Conservation (phyloP, 2,888 invertebrate genomes). For the Clitarchus hookeri region DNA sequence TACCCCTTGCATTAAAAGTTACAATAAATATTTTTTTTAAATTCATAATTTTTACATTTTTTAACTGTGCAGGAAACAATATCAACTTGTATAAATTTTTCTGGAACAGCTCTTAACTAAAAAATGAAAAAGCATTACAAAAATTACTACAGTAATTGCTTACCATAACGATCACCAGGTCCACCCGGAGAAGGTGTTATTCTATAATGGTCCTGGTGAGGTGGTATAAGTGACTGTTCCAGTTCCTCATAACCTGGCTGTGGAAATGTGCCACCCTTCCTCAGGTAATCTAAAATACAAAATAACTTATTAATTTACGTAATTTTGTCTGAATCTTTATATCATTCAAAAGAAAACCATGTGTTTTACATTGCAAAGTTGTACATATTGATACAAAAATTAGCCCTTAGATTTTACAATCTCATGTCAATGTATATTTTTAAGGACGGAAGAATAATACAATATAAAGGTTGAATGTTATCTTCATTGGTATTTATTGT, state of each 20-base stretch:
- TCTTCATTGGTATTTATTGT: too few relatives aligned
- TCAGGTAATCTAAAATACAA: constrained; percentile 58
- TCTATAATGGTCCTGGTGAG: constrained; percentile 60
- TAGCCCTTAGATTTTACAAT: too few relatives aligned
- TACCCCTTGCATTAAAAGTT: too few relatives aligned
- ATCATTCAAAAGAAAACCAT: not conserved
- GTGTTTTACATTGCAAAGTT: not conserved
- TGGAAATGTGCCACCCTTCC: constrained; percentile 57
- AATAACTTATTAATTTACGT: not conserved
- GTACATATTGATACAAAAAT: not conserved
- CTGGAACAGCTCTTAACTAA: not conserved
- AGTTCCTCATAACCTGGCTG: constrained; percentile 71
- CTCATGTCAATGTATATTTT: too few relatives aligned
- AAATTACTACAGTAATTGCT: constrained; percentile 36
- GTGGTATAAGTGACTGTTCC: constrained; percentile 54
- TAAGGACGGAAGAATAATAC: too few relatives aligned
- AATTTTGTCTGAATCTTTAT: not conserved
- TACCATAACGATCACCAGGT: constrained; percentile 64
- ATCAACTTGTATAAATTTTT: too few relatives aligned
- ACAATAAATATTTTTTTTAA: too few relatives aligned
- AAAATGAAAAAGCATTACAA: not conserved
- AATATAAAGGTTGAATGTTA: too few relatives aligned
- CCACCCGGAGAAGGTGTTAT: constrained; percentile 67
- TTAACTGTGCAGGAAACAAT: too few relatives aligned
- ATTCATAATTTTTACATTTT: too few relatives aligned